Evolutionary conservation across 2,113 vertebrate genomes (phyloP).

Genomic region (Chelonoidis abingdonii): DNA sequence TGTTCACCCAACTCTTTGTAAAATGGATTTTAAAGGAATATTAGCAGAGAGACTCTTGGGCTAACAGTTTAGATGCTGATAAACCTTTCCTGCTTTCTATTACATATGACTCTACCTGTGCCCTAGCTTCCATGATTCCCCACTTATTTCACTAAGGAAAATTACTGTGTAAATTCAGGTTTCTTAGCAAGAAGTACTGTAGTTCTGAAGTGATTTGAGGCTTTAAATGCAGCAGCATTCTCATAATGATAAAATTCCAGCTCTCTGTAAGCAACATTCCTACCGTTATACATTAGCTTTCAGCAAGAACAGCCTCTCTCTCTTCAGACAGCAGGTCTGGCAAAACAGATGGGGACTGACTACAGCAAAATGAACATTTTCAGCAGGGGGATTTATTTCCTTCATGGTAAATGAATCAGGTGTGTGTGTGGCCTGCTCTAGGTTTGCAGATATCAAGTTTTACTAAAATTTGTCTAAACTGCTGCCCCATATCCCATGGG

Average conservation of each 20-base stretch:
- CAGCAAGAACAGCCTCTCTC: constrained; percentile 2
- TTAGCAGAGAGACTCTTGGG: not conserved
- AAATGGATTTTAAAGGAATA: not conserved
- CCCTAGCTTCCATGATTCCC: rapidly evolving
- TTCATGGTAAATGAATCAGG: not conserved
- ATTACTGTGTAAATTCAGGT: not conserved
- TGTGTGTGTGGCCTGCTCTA: not conserved
- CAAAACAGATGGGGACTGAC: not conserved
- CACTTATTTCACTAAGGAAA: not conserved
- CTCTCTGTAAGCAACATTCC: constrained; percentile 7
- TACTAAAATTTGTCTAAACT: not conserved
- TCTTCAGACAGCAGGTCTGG: constrained; percentile 1
- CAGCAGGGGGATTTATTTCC: constrained; percentile 25
- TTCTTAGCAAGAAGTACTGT: constrained; percentile 14
- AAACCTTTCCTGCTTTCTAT: not conserved
- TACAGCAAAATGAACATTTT: constrained; percentile 36
- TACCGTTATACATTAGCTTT: constrained; percentile 4
- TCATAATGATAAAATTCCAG: not conserved
- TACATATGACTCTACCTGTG: not conserved
- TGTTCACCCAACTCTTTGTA: not conserved
- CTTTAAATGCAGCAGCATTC: constrained; percentile 28
- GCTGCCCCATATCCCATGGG: rapidly evolving
- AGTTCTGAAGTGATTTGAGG: not conserved
- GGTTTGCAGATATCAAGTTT: not conserved
- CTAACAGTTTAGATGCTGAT: not conserved